Conservation (phyloP, 2,113 vertebrate species). For the Amazona vittata region DNA sequence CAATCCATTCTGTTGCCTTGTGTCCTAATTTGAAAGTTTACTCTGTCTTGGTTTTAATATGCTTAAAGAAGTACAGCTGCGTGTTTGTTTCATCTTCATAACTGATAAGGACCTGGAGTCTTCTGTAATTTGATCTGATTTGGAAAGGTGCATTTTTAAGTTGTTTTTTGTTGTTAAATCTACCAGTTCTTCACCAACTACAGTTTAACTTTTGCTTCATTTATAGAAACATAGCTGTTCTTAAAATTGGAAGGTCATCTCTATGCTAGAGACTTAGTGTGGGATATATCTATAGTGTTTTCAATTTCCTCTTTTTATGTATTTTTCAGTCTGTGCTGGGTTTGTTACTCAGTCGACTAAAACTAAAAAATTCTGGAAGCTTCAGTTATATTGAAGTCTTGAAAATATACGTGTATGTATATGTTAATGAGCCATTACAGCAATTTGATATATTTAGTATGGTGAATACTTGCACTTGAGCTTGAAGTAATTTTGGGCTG, state of each 20-base stretch:
- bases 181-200: not conserved
- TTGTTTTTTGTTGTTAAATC: not conserved
- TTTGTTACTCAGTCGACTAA: not conserved
- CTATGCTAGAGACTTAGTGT: not conserved
- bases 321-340: not conserved
- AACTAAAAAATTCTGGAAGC: not conserved
- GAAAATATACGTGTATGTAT: not conserved
- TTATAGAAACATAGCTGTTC: not conserved
- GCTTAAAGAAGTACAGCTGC: not conserved
- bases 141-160: not conserved
- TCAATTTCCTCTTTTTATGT: not conserved
- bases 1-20: not conserved
- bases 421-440: not conserved
- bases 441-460: not conserved
- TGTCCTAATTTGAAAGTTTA: not conserved
- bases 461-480: not conserved
- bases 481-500: not conserved
- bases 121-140: not conserved
- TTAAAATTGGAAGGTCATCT: not conserved
- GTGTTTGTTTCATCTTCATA: not conserved
- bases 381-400: not conserved
- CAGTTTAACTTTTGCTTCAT: not conserved
- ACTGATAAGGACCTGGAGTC: not conserved
- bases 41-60: not conserved
- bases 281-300: not conserved